Percentiles rank a stretch among this genome's conserved stretches.
Conservation (phyloP, 2,797 vertebrate genomes). For the Neostethus bicornis region DNA sequence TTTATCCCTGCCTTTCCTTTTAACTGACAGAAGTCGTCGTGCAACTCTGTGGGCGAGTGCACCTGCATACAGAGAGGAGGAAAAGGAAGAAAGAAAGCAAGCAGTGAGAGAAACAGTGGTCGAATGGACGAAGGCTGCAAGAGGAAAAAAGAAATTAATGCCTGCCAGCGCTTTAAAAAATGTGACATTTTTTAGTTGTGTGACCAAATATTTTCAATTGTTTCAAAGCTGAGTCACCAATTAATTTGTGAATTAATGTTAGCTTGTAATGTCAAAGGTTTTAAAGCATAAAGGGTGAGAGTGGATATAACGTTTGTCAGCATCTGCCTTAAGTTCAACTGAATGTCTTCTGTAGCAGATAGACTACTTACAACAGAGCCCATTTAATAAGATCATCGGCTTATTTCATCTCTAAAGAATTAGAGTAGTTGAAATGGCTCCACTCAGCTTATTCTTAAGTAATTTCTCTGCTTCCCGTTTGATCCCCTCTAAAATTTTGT, state of each 20-base stretch:
- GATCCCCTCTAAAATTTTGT: conserved; percentile 47
- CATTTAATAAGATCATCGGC: conserved; percentile 66
- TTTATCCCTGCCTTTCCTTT: conserved; percentile 57
- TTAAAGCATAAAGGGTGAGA: conserved; percentile 21
- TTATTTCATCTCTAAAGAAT: conserved; percentile 63
- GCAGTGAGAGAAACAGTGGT: conserved; percentile 36
- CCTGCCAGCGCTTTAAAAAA: conserved; percentile 60
- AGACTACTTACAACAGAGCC: conserved; percentile 55
- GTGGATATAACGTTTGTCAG: conserved; percentile 40
- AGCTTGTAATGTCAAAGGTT: conserved; percentile 37
- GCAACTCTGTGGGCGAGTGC: conserved; percentile 63
- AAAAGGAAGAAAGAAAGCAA: conserved; percentile 47
- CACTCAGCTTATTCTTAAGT: conserved; percentile 58
- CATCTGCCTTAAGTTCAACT: conserved; percentile 57
- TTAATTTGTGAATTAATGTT: conserved; percentile 32
- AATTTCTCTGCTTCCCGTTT: conserved; percentile 48
- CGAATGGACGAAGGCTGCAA: conserved; percentile 52
- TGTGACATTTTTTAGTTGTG: conserved; percentile 57
- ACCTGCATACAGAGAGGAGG: conserved; percentile 68
- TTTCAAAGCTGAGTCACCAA: conserved; percentile 52
- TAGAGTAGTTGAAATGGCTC: conserved; percentile 65
- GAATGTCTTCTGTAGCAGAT: conserved; percentile 59
- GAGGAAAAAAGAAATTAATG: conserved; percentile 55
- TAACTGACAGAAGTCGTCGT: conserved; percentile 65
- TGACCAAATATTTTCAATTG: conserved; percentile 64